These are phyloP conservation scores for Zonitis immaculata DNA, from an alignment of 2,888 invertebrate genomes.

Conservation along the genomic window DNA sequence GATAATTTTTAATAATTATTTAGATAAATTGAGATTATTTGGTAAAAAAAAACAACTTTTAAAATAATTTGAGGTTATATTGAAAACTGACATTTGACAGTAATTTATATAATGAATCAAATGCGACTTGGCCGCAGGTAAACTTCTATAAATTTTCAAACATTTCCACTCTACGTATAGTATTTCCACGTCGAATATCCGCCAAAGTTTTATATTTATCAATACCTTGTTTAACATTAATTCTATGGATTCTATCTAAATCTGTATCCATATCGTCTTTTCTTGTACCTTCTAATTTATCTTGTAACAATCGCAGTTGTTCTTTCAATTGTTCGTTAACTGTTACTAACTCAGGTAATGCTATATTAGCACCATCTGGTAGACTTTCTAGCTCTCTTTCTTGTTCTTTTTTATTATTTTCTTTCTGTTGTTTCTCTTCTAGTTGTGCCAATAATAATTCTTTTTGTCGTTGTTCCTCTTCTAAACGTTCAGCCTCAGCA, in stretches of 20 bases:
- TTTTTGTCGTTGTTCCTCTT: constrained; percentile 24
- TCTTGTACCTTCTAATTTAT: constrained; percentile 37
- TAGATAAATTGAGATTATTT: no score
- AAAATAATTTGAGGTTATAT: background rate
- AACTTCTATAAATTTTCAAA: constrained; percentile 45
- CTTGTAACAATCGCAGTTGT: constrained; percentile 40
- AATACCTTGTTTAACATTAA: constrained; percentile 40
- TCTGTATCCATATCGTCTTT: constrained; percentile 39
- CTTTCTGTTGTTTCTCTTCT: no score
- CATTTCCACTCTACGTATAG: constrained; percentile 44
- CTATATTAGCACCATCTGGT: constrained; percentile 35
- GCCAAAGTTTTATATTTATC: constrained; percentile 45
- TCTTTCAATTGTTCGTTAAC: constrained; percentile 41
- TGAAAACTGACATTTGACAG: no score
- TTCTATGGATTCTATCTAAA: constrained; percentile 42
- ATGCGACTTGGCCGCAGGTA: no score
- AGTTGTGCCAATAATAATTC: no score
- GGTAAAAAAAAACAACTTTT: background rate
- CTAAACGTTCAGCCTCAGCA: constrained; percentile 28
- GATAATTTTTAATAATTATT: no score
- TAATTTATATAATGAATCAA: no score
- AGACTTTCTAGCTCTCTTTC: constrained; percentile 33
- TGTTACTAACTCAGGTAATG: constrained; percentile 38
- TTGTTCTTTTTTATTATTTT: constrained; percentile 14
- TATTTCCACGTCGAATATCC: constrained; percentile 45